A percentile compares a stretch with the other conserved stretches of the same genome.
phyloP scores from a whole-genome alignment of 2,888 invertebrate species.

The Pegoplata infirma region DNA sequence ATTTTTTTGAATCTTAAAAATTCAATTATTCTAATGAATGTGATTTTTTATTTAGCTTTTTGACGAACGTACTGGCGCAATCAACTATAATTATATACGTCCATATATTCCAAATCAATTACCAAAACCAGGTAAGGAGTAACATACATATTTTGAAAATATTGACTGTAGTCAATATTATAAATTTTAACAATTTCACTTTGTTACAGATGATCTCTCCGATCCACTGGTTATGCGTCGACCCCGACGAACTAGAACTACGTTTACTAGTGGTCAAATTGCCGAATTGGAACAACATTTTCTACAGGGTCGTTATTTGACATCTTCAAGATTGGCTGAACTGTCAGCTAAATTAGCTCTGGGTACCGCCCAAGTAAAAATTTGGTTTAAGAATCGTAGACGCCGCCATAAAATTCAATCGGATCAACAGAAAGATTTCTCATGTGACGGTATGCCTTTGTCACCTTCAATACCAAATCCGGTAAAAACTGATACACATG shows the following conservation, averaged over 20 bases:
- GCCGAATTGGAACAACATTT: conserved; percentile 71
- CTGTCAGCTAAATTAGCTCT: conserved; percentile 69
- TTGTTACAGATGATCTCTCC: conserved; percentile 67
- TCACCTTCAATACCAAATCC: conserved; percentile 64
- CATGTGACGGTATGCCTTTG: conserved; percentile 68
- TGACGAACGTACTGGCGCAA: conserved; percentile 69
- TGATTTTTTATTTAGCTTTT: conserved; percentile 66
- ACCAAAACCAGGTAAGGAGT: conserved; percentile 36
- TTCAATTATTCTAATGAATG: no score
- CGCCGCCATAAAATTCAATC: conserved; percentile 71
- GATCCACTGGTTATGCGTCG: conserved; percentile 70
- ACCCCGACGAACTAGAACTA: conserved; percentile 71
- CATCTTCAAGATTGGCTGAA: conserved; percentile 68
- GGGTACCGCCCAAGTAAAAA: conserved; percentile 70
- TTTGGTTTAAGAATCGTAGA: conserved; percentile 74
- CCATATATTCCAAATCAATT: conserved; percentile 66
- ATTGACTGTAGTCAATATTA: neutral
- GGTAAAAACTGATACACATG: conserved; percentile 23
- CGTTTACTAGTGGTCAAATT: conserved; percentile 71
- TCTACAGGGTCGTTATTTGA: conserved; percentile 70
- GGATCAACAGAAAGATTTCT: conserved; percentile 68
- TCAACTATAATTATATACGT: conserved; percentile 70
- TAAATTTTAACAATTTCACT: neutral
- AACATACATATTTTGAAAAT: neutral
- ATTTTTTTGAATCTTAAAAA: no score